These are phyloP conservation scores for Dunckerocampus dactyliophorus DNA, from an alignment of 2,113 vertebrate genomes.

Conservation along the genomic window DNA sequence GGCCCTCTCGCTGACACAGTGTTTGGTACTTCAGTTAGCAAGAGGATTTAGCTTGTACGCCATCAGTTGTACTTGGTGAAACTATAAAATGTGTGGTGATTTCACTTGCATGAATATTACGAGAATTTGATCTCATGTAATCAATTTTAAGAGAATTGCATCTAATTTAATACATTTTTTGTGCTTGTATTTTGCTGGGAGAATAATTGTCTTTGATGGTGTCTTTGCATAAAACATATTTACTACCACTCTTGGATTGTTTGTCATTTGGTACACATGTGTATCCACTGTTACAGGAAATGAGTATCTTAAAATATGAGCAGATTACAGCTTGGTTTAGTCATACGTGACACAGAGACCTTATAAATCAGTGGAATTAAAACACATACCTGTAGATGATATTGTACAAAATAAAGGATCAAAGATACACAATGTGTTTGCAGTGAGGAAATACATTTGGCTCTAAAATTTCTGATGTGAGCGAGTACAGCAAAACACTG, in stretches of 20 bases:
- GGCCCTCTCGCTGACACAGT: constrained; percentile 12
- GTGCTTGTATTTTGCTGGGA: no score
- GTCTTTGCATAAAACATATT: no score
- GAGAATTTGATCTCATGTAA: no score
- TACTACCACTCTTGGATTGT: no score
- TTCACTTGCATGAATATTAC: no score
- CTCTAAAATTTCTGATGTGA: constrained; percentile 13
- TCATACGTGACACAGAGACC: neutral
- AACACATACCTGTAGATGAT: neutral
- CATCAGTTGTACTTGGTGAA: neutral
- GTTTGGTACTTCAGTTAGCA: constrained; percentile 4
- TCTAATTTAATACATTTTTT: no score
- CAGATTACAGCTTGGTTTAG: neutral
- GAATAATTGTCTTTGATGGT: no score
- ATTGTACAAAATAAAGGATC: neutral
- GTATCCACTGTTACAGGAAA: neutral
- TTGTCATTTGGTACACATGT: no score
- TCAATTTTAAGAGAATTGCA: no score
- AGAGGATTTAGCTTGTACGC: constrained; percentile 4
- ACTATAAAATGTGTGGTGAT: no score
- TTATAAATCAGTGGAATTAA: neutral
- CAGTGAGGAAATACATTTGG: neutral
- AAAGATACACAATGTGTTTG: no score
- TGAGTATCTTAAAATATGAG: neutral
- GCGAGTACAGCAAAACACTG: constrained; percentile 6